Percentiles rank a stretch among this genome's conserved stretches.
These are phyloP conservation scores for Bradysia coprophila DNA, from an alignment of 1,140 invertebrate species.

Conservation along the genomic window DNA sequence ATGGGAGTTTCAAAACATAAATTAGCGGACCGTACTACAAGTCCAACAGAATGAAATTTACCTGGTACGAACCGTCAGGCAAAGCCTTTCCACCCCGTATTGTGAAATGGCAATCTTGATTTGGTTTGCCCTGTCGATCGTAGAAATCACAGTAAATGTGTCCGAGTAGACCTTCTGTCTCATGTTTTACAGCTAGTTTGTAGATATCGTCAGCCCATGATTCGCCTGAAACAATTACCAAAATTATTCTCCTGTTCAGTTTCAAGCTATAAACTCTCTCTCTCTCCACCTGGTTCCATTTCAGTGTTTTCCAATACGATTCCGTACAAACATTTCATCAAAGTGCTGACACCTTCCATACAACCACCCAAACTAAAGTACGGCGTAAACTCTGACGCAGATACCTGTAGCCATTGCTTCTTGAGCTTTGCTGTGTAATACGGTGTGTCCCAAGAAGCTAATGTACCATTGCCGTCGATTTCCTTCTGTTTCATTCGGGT, in stretches of 20 bases:
- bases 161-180: conserved; percentile 62
- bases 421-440: conserved; percentile 60
- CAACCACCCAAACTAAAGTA: conserved; percentile 90
- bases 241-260: not conserved
- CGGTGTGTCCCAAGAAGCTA: conserved; percentile 70
- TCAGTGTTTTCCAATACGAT: conserved; percentile 54
- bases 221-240: conserved; percentile 36
- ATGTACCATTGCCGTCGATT: conserved; percentile 11
- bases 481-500: conserved; percentile 41
- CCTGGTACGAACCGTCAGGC: conserved; percentile 68
- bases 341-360: conserved; percentile 85
- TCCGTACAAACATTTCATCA: conserved; percentile 65
- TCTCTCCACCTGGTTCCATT: conserved; percentile 31
- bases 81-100: conserved; percentile 79
- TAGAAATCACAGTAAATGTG: conserved; percentile 98
- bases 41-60: no score
- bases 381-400: conserved; percentile 49
- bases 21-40: no score
- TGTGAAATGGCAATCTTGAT: conserved; percentile 98
- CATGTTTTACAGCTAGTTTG: conserved; percentile 70
- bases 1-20: no score
- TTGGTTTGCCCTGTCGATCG: conserved; percentile 69
- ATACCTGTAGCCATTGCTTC: conserved; percentile 43
- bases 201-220: conserved; percentile 73
- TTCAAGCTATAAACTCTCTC: not conserved